Evolutionary conservation across 1,140 invertebrate genomes (phyloP).

Genomic region (Eriosoma lanigerum): DNA sequence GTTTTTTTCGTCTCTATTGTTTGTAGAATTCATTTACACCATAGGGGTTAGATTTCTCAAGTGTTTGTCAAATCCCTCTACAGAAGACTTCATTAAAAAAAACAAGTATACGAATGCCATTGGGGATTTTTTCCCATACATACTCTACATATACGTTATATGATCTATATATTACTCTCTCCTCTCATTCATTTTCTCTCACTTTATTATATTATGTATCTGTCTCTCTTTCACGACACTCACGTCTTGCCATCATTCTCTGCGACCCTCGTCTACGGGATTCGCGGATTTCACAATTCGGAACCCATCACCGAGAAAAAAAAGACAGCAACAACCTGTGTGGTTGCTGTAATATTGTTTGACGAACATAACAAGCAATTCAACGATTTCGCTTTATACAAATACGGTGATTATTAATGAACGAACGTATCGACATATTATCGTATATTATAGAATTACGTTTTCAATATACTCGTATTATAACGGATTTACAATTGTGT

Average conservation of each 20-base stretch:
- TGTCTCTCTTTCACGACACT: not conserved
- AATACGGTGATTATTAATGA: too few species aligned
- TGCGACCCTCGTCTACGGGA: too few species aligned
- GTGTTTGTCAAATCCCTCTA: not conserved
- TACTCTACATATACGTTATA: not conserved
- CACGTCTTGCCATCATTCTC: not conserved
- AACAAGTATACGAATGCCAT: not conserved
- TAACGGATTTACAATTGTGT: too few species aligned
- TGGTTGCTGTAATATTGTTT: too few species aligned
- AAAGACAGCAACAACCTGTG: too few species aligned
- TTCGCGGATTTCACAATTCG: too few species aligned
- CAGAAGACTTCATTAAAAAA: slow-evolving; percentile 41
- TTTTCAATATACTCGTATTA: too few species aligned
- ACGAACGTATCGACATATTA: too few species aligned
- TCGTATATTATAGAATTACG: too few species aligned
- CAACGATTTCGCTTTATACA: too few species aligned
- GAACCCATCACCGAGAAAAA: too few species aligned
- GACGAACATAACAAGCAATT: too few species aligned
- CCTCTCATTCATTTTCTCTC: not conserved
- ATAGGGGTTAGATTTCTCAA: not conserved
- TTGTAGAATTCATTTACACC: slow-evolving; percentile 14
- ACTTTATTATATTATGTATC: not conserved
- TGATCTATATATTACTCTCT: not conserved
- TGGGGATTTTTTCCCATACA: not conserved
- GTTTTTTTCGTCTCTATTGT: not conserved